These are phyloP conservation scores for Cavia porcellus DNA, from an alignment of 2,113 vertebrate genomes.

Conservation along the genomic window DNA sequence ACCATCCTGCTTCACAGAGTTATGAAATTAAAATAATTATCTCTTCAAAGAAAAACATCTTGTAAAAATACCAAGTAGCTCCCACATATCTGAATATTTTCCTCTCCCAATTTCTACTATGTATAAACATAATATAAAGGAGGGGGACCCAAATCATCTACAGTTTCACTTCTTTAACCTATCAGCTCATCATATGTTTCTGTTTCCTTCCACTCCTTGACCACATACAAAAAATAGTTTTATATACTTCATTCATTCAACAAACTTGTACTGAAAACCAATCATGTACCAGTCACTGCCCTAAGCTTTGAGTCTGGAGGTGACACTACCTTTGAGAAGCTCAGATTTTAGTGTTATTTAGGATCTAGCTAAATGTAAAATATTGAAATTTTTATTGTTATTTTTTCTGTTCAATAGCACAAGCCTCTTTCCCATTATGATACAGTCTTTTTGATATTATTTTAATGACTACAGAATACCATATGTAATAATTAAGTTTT, in stretches of 20 bases:
- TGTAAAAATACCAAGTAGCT: conserved; percentile 68
- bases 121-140: conserved; percentile 49
- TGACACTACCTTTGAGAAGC: neutral
- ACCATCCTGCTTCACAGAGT: conserved; percentile 54
- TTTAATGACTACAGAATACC: neutral
- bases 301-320: neutral
- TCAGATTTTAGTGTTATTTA: conserved; percentile 1
- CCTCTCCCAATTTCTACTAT: conserved; percentile 57
- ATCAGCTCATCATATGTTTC: neutral
- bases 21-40: conserved; percentile 79
- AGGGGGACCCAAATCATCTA: neutral
- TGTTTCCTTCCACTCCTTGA: conserved; percentile 42
- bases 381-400: conserved; percentile 31
- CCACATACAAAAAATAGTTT: conserved; percentile 18
- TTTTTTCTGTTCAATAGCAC: conserved; percentile 48
- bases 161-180: conserved; percentile 38
- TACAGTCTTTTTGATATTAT: neutral
- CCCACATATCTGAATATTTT: conserved; percentile 70
- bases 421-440: neutral
- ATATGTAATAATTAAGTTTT: conserved; percentile 6
- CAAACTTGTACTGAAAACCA: conserved; percentile 33
- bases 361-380: conserved; percentile 26
- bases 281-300: neutral
- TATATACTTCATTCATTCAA: neutral
- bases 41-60: conserved; percentile 76